Percentiles rank a stretch among this genome's conserved stretches.
Conservation (phyloP, 2,113 vertebrate genomes). For the Lasiurus borealis region DNA sequence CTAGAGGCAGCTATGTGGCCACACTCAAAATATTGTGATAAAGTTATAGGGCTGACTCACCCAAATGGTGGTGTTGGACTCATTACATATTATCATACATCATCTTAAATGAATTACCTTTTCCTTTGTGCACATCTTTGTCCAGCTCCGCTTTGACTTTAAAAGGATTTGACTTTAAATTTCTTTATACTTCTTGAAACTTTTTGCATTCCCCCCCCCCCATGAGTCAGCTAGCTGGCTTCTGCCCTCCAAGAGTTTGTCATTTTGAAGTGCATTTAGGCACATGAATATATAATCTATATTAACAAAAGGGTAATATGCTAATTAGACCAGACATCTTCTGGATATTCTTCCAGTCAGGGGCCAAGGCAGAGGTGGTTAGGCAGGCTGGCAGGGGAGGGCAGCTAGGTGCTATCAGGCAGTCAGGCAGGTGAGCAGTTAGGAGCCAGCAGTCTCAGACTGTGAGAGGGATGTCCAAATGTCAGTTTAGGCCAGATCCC, state of each 20-base stretch:
- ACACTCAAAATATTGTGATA: slow-evolving; percentile 54
- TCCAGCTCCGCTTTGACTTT: slow-evolving; percentile 16
- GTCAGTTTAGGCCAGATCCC: too few species aligned
- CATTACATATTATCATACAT: slow-evolving; percentile 75
- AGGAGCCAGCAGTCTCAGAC: too few species aligned
- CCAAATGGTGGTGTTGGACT: slow-evolving; percentile 60
- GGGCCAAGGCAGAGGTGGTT: too few species aligned
- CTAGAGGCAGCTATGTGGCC: slow-evolving; percentile 62
- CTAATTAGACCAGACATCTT: too few species aligned
- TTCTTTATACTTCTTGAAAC: slow-evolving; percentile 30
- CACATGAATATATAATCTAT: not conserved
- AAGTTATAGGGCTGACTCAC: slow-evolving; percentile 75
- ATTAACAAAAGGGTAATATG: too few species aligned
- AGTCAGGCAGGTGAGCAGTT: too few species aligned
- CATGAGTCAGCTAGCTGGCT: slow-evolving; percentile 36
- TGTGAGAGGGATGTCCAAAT: too few species aligned
- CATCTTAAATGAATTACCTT: slow-evolving; percentile 68
- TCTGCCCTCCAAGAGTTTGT: slow-evolving; percentile 39
- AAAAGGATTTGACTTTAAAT: slow-evolving; percentile 41
- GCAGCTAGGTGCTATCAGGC: too few species aligned
- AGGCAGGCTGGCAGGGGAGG: too few species aligned
- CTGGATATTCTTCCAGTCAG: too few species aligned
- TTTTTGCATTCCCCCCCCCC: not conserved
- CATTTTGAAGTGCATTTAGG: not conserved
- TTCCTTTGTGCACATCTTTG: slow-evolving; percentile 48